Conservation (phyloP, 2,888 invertebrate species). For the Megaustenia siamemsis region DNA sequence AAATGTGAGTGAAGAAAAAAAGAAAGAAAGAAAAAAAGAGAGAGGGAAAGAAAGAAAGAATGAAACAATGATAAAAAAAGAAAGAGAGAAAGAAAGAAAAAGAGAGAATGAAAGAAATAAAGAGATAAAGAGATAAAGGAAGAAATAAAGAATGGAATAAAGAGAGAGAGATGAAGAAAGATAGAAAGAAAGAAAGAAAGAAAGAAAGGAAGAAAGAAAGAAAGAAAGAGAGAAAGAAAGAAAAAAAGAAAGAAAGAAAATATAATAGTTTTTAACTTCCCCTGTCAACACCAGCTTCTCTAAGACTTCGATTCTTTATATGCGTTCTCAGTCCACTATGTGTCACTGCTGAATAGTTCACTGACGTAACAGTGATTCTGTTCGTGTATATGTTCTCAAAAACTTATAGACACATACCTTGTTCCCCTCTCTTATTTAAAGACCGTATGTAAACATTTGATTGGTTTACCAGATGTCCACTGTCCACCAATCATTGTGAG, state of each 20-base stretch:
- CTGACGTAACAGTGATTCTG: too few relatives aligned
- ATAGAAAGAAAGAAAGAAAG: not conserved
- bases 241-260: slow-evolving; percentile 1
- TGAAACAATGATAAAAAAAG: not conserved
- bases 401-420: too few relatives aligned
- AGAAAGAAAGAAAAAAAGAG: not conserved
- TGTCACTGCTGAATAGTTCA: too few relatives aligned
- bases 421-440: too few relatives aligned
- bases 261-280: not conserved
- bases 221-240: not conserved
- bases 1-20: too few relatives aligned
- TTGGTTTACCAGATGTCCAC: too few relatives aligned
- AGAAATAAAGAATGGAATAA: slow-evolving; percentile 14
- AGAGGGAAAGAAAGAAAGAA: not conserved
- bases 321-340: too few relatives aligned
- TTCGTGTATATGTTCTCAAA: too few relatives aligned
- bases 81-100: not conserved
- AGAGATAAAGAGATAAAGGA: not conserved
- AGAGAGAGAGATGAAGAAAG: slow-evolving; percentile 1
- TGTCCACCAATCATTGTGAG: too few relatives aligned
- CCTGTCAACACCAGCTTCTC: too few relatives aligned
- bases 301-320: too few relatives aligned
- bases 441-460: too few relatives aligned
- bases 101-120: not conserved
- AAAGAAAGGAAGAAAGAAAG: not conserved